These are phyloP conservation scores for Pandemis cinnamomeana DNA, from an alignment of 2,888 invertebrate genomes.

Conservation along the genomic window DNA sequence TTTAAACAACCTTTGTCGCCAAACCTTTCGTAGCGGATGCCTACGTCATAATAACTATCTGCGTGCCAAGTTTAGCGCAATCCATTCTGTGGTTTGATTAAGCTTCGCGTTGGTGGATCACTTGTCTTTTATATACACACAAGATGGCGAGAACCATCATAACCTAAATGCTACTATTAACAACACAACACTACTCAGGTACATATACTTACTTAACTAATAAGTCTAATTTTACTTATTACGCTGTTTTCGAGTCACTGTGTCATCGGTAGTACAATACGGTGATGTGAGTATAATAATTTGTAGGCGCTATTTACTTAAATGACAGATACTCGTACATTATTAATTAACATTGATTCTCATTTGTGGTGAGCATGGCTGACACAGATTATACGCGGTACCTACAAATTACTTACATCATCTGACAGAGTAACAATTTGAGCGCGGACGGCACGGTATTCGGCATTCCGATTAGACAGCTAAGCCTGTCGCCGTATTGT, in stretches of 20 bases:
- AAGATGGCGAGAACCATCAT: too few relatives aligned
- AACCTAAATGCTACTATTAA: too few relatives aligned
- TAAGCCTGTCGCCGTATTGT: conserved; percentile 71
- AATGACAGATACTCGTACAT: conserved; percentile 20
- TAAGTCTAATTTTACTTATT: background rate
- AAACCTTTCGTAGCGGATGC: too few relatives aligned
- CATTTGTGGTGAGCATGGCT: conserved; percentile 42
- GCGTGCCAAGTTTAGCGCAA: too few relatives aligned
- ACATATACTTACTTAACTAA: background rate
- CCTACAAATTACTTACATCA: conserved; percentile 66
- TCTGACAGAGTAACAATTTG: conserved; percentile 60
- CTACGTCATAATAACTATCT: too few relatives aligned
- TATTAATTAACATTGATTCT: conserved; percentile 32
- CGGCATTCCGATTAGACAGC: conserved; percentile 68
- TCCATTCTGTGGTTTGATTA: too few relatives aligned
- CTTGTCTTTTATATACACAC: too few relatives aligned
- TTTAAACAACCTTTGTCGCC: too few relatives aligned
- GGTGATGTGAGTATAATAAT: conserved; percentile 3
- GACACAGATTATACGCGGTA: conserved; percentile 51
- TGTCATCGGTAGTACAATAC: background rate
- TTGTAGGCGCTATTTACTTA: background rate
- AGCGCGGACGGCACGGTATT: conserved; percentile 54
- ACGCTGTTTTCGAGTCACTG: background rate
- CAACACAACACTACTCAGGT: background rate
- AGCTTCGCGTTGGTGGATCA: too few relatives aligned